phyloP scores from a whole-genome alignment of 2,113 vertebrate genomes.

The Sylvicapra grimmia region DNA sequence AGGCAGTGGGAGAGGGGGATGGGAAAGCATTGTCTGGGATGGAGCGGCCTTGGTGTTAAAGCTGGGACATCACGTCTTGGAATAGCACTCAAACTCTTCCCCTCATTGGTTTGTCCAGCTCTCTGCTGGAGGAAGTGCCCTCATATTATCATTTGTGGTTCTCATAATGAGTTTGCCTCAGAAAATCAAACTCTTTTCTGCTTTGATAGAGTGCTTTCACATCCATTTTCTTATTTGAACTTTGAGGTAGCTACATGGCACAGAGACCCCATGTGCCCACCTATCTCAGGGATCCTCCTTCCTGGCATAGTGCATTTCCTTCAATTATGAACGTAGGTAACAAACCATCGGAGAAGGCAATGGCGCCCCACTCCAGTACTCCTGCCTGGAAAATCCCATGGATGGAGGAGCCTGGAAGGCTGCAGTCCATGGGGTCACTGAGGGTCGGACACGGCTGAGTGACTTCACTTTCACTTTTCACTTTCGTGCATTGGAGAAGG shows the following conservation, averaged over 20 bases:
- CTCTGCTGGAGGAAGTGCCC: not conserved
- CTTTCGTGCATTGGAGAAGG: too few relatives aligned
- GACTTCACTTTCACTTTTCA: too few relatives aligned
- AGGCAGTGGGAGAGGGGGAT: too few relatives aligned
- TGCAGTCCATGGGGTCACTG: too few relatives aligned
- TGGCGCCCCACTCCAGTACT: too few relatives aligned
- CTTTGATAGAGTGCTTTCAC: not conserved
- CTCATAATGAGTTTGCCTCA: not conserved
- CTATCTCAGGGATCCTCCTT: not conserved
- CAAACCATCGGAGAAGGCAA: not conserved
- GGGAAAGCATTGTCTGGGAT: not conserved
- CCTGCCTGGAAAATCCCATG: too few relatives aligned
- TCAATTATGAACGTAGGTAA: constrained; percentile 34
- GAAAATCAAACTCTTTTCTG: not conserved
- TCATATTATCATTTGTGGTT: not conserved
- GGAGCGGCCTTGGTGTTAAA: not conserved
- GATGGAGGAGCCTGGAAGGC: too few relatives aligned
- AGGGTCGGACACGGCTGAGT: too few relatives aligned
- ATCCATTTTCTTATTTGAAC: not conserved
- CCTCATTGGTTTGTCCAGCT: not conserved
- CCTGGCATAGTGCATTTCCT: not conserved
- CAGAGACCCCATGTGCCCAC: not conserved
- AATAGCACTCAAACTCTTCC: not conserved
- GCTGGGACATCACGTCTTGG: not conserved
- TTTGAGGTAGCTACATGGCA: not conserved